A percentile compares a stretch with the other conserved stretches of the same genome.
Conservation (phyloP, 2,888 invertebrate genomes). For the Diarsia brunnea region DNA sequence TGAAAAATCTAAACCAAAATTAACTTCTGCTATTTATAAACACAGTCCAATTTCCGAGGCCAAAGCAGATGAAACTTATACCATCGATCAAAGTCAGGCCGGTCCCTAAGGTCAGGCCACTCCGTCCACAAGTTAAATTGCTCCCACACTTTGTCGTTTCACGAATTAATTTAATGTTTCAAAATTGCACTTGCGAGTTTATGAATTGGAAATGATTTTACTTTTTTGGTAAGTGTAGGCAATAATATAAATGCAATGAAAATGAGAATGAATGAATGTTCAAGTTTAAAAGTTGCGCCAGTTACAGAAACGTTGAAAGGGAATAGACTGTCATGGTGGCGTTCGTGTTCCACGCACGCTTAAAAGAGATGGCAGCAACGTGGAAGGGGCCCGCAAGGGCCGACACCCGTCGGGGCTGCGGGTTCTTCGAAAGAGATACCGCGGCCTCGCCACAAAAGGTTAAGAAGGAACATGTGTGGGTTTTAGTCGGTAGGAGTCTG, state of each 20-base stretch:
- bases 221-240: background rate
- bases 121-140: slow-evolving; percentile 66
- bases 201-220: slow-evolving; percentile 22
- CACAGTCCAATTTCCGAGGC: slow-evolving; percentile 52
- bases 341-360: too few relatives aligned
- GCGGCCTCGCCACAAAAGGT: too few relatives aligned
- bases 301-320: too few relatives aligned
- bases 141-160: slow-evolving; percentile 55
- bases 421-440: too few relatives aligned
- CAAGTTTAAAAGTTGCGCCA: too few relatives aligned
- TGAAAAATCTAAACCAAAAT: slow-evolving; percentile 11
- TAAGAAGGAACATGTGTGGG: too few relatives aligned
- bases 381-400: too few relatives aligned
- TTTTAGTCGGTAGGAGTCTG: too few relatives aligned
- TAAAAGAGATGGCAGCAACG: too few relatives aligned
- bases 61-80: slow-evolving; percentile 57
- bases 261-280: background rate
- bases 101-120: slow-evolving; percentile 55
- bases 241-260: too few relatives aligned
- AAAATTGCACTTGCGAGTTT: slow-evolving; percentile 38
- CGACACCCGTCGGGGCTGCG: too few relatives aligned
- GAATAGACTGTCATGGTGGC: too few relatives aligned
- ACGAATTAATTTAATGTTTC: slow-evolving; percentile 63
- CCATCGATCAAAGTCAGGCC: slow-evolving; percentile 66
- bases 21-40: slow-evolving; percentile 36